Evolutionary conservation across 2,888 invertebrate species (phyloP).

Genomic region (Dione vanillae): DNA sequence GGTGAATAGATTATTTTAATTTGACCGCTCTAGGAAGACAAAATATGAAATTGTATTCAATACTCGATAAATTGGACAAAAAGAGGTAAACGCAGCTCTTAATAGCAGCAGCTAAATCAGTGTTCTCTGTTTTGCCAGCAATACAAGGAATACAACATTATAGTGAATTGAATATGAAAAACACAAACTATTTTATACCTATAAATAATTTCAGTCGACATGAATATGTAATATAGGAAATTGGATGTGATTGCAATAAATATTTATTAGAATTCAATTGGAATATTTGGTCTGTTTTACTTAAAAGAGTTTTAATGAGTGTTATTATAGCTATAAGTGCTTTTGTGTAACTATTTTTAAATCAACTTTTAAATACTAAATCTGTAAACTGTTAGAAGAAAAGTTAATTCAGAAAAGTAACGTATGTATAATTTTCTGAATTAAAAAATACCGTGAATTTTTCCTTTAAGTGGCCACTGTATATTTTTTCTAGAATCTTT

Average conservation of each 20-base stretch:
- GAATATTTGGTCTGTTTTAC: not conserved
- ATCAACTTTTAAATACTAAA: not conserved
- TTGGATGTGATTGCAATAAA: too few species aligned
- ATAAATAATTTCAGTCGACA: not conserved
- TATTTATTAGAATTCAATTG: not conserved
- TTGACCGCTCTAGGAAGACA: too few species aligned
- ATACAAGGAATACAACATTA: too few species aligned
- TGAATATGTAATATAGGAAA: too few species aligned
- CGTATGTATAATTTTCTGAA: conserved; percentile 1
- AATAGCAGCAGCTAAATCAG: too few species aligned
- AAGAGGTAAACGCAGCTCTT: too few species aligned
- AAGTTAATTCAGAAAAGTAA: too few species aligned
- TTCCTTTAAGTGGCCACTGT: conserved; percentile 73
- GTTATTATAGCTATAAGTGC: not conserved
- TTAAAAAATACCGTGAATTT: conserved; percentile 68
- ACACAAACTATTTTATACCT: not conserved
- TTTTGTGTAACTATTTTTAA: not conserved
- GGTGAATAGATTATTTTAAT: too few species aligned
- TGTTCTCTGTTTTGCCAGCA: too few species aligned
- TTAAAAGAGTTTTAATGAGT: not conserved
- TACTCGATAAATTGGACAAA: too few species aligned
- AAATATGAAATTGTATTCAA: too few species aligned
- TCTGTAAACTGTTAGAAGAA: conserved; percentile 1
- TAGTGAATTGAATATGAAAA: too few species aligned
- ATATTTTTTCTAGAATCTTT: conserved; percentile 25